Evolutionary conservation across 2,888 invertebrate species (phyloP), one percentile per base, ranked within the genome.

Genomic region (Eurois occulta): DNA sequence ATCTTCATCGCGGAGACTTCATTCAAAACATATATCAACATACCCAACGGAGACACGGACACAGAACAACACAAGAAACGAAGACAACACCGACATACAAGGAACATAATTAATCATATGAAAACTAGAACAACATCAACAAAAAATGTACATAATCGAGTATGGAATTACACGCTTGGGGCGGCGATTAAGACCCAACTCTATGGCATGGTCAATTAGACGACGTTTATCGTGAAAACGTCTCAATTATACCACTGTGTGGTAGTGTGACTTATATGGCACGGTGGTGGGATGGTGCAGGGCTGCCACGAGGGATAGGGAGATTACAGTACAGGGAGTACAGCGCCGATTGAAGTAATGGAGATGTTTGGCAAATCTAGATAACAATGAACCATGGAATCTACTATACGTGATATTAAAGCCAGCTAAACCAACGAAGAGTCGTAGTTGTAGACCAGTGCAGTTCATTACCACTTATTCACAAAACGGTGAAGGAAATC

Each of bases 241-340:
- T 93, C 94, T 94, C 94, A 93, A 94, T 94, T 93, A 94, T 88
- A 80, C 72, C 85, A 83, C 83, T 87, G 87, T 86, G 77, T 82
- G 77, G 71, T 78, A 71, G 46, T 72, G 64, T 66, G 72, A 75
- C 84, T 78, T 85, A 60, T 83, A 82, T 67, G 83, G 86, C 18
- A 55, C 67, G 43, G 55, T 86, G 79, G 72, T 84, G 76, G 71
- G 5, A 48, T 7, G 8, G 10, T 62, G 0, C 0, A 84, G 84
- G 84, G 84, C 41, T 86, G 74, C 16, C 69, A 18, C 38, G 35
- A 48, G 7, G 21, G 11, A 32, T 68, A 21, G 16, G 21, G 43
- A 35, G 52, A 55, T 32, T n/a, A n/a, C n/a, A n/a, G n/a, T n/a
- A 1, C 13, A 46, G 46, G 55, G 32, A 32, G 16, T 41, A 43